phyloP scores from a whole-genome alignment of 64 coral and sea anemone species.

The Pocillopora damicornis region DNA sequence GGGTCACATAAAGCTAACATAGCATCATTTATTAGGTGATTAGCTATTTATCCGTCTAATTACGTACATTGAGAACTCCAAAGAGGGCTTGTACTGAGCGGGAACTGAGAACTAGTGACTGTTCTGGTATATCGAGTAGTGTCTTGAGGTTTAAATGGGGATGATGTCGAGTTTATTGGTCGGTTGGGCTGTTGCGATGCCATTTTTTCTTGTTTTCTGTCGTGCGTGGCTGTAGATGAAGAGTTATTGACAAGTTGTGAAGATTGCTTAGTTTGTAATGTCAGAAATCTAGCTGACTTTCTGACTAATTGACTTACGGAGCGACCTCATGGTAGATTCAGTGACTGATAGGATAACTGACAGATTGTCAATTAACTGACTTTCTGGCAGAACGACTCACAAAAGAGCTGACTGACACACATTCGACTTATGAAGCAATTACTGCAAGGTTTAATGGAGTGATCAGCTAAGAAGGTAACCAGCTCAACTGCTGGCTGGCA shows the following conservation, averaged over 20 bases:
- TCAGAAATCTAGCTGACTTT: neutral
- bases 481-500: neutral
- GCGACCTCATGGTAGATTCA: neutral
- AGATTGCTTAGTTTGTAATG: neutral
- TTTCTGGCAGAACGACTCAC: neutral
- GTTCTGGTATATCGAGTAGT: neutral
- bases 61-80: conserved; percentile 5
- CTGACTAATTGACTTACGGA: neutral
- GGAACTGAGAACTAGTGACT: neutral
- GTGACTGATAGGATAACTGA: neutral
- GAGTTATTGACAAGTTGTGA: neutral
- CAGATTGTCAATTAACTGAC: neutral
- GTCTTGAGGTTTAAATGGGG: neutral
- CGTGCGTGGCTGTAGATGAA: neutral
- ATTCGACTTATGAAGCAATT: neutral
- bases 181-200: neutral
- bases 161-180: neutral
- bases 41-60: neutral
- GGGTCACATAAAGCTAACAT: no score
- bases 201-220: neutral
- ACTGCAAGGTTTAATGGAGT: neutral
- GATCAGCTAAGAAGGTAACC: neutral
- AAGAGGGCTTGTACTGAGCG: neutral
- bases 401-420: neutral
- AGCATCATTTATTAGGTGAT: no score